Conservation (phyloP, 2,113 vertebrate genomes). For the Grammomys surdaster region DNA sequence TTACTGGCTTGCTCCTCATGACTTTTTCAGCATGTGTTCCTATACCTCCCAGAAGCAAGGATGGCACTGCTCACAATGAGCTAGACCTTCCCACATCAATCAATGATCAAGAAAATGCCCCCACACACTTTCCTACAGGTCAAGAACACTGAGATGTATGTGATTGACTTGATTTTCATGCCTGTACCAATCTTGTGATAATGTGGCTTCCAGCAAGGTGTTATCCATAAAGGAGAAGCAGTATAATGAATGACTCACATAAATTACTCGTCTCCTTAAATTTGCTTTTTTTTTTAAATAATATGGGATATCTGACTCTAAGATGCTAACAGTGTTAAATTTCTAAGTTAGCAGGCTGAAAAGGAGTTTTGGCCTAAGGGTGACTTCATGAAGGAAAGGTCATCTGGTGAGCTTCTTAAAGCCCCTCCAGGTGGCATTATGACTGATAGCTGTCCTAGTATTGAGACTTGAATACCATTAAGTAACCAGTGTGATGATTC, state of each 20-base stretch:
- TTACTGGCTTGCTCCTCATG: not conserved
- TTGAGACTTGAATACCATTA: not conserved
- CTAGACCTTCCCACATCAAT: not conserved
- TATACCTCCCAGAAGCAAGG: not conserved
- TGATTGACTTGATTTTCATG: not conserved
- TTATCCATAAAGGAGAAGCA: not conserved
- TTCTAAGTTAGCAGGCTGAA: conserved; percentile 32
- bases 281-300: not conserved
- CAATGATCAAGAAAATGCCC: not conserved
- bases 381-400: not conserved
- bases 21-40: not conserved
- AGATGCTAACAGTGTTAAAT: not conserved
- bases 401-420: not conserved
- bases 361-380: not conserved
- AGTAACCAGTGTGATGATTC: not conserved
- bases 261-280: not conserved
- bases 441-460: not conserved
- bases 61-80: not conserved
- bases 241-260: not conserved
- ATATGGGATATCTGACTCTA: not conserved
- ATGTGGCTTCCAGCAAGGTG: not conserved
- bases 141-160: not conserved
- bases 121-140: not conserved
- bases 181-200: not conserved
- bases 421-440: not conserved